Conservation (phyloP, 2,888 invertebrate species). For the Aphidius colemani region DNA sequence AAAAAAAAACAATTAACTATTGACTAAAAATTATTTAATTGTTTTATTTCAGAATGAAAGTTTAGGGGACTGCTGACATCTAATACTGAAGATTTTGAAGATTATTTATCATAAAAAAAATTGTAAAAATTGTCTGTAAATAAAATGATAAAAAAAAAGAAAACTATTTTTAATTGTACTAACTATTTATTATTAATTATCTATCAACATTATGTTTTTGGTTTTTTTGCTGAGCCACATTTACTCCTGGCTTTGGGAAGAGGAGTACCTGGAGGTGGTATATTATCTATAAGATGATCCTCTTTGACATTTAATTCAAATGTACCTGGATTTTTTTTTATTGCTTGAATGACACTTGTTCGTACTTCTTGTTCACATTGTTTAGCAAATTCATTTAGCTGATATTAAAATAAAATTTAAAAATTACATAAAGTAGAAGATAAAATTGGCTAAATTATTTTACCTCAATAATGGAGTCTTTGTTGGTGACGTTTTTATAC, state of each 20-base stretch:
- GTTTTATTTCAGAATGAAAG: too few species aligned
- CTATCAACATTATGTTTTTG: neutral
- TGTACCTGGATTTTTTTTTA: constrained; percentile 69
- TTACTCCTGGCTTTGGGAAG: constrained; percentile 12
- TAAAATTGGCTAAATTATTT: constrained; percentile 35
- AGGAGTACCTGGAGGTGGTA: constrained; percentile 33
- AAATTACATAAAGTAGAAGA: constrained; percentile 15
- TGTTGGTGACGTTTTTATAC: constrained; percentile 68
- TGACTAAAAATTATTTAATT: too few species aligned
- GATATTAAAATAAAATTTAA: constrained; percentile 41
- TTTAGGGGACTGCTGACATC: too few species aligned
- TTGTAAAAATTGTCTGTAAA: constrained; percentile 2
- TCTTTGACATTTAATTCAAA: constrained; percentile 55
- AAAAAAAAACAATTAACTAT: too few species aligned
- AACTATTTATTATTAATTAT: neutral
- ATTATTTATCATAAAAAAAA: too few species aligned
- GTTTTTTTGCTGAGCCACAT: constrained; percentile 12
- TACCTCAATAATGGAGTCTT: constrained; percentile 70
- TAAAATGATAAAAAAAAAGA: neutral
- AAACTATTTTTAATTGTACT: neutral
- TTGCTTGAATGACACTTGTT: constrained; percentile 76
- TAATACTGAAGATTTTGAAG: too few species aligned
- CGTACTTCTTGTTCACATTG: constrained; percentile 74
- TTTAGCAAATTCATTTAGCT: constrained; percentile 72
- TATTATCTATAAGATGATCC: constrained; percentile 26